Evolutionary conservation across 2,888 invertebrate species (phyloP).

Genomic region (Ophonus ardosiacus): DNA sequence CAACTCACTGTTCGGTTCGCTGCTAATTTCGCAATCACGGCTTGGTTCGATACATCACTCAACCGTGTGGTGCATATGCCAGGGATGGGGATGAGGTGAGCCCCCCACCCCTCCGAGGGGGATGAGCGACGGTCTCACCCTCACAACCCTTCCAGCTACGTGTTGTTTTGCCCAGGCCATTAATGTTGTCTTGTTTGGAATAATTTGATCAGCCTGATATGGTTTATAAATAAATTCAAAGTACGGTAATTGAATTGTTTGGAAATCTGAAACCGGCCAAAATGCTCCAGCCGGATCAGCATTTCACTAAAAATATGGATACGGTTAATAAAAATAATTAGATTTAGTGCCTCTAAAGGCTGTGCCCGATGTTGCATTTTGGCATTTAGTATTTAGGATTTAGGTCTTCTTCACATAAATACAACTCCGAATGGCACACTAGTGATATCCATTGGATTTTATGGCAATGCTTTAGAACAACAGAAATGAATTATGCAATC

Average conservation of each 20-base stretch:
- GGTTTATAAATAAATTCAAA: conserved; percentile 46
- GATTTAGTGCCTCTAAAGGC: too few species aligned
- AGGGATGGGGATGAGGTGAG: too few species aligned
- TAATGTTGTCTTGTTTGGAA: conserved; percentile 45
- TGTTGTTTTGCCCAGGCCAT: conserved; percentile 41
- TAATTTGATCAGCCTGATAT: conserved; percentile 41
- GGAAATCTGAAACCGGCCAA: background rate
- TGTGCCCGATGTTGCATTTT: too few species aligned
- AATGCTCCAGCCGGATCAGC: background rate
- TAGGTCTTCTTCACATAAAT: too few species aligned
- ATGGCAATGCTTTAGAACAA: too few species aligned
- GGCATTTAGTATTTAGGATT: too few species aligned
- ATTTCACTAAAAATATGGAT: too few species aligned
- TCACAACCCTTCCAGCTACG: conserved; percentile 29
- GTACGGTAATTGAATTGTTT: conserved; percentile 42
- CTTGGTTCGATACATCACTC: conserved; percentile 51
- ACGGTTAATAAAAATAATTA: too few species aligned
- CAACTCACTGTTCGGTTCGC: conserved; percentile 36
- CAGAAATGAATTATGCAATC: too few species aligned
- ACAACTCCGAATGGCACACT: too few species aligned
- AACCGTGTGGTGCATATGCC: conserved; percentile 44
- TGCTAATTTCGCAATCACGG: conserved; percentile 53
- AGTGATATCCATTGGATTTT: too few species aligned
- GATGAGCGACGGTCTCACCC: background rate
- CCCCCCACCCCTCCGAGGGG: background rate